Evolutionary conservation across 2,113 vertebrate genomes (phyloP).

Genomic region (Grallaria varia): DNA sequence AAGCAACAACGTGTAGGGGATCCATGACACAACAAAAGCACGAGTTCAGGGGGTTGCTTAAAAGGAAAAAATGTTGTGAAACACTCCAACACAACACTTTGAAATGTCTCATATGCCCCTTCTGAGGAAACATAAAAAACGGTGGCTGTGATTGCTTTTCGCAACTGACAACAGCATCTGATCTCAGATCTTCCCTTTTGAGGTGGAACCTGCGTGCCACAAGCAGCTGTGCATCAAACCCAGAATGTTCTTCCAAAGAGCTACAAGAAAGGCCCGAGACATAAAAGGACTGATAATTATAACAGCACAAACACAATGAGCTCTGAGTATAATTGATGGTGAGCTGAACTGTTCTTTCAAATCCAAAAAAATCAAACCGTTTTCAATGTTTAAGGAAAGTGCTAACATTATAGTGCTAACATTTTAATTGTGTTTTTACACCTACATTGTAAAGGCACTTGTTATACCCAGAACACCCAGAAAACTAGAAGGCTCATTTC

Average conservation of each 20-base stretch:
- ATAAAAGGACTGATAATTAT: conserved; percentile 61
- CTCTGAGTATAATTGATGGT: conserved; percentile 1
- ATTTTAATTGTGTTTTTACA: conserved; percentile 19
- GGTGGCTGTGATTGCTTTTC: not conserved
- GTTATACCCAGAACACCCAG: not conserved
- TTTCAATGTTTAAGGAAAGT: conserved; percentile 2
- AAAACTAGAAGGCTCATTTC: conserved; percentile 53
- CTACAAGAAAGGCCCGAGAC: conserved; percentile 37
- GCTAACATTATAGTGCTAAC: conserved; percentile 1
- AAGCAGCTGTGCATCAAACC: conserved; percentile 52
- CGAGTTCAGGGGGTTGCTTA: not conserved
- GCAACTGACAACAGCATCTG: not conserved
- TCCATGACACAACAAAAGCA: not conserved
- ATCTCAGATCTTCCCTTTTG: conserved; percentile 1
- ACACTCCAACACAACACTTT: not conserved
- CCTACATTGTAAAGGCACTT: not conserved
- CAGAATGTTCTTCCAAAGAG: conserved; percentile 29
- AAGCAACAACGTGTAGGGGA: not conserved
- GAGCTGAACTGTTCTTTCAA: conserved; percentile 29
- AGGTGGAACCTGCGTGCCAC: conserved; percentile 29
- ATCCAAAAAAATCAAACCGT: not conserved
- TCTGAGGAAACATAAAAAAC: not conserved
- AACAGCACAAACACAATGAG: conserved; percentile 32
- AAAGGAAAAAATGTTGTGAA: not conserved
- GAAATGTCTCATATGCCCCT: not conserved